phyloP scores from a whole-genome alignment of 2,797 vertebrate species.

The Aulostomus chinensis region DNA sequence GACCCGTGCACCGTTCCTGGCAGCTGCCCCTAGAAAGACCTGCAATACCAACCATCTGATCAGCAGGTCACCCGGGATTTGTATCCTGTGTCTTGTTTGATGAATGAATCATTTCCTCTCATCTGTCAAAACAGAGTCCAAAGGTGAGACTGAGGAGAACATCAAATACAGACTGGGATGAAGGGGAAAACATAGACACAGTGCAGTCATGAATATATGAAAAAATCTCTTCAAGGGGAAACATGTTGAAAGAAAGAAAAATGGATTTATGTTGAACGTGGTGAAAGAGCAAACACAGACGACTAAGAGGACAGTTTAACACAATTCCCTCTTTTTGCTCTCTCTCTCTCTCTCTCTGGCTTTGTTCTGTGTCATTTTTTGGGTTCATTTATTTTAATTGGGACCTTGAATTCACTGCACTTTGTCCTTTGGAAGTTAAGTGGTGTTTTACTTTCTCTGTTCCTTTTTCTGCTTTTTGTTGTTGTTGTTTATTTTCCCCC shows the following conservation, averaged over 20 bases:
- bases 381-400: slow-evolving; percentile 42
- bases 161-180: slow-evolving; percentile 55
- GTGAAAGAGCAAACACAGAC: slow-evolving; percentile 6
- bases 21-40: slow-evolving; percentile 33
- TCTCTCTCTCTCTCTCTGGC: slow-evolving; percentile 14
- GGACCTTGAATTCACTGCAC: slow-evolving; percentile 32
- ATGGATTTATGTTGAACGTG: slow-evolving; percentile 34
- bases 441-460: slow-evolving; percentile 36
- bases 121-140: slow-evolving; percentile 58
- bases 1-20: slow-evolving; percentile 26
- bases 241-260: slow-evolving; percentile 29
- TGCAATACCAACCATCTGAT: slow-evolving; percentile 65
- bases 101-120: slow-evolving; percentile 73
- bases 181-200: slow-evolving; percentile 32
- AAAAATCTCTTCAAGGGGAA: slow-evolving; percentile 42
- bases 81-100: slow-evolving; percentile 44
- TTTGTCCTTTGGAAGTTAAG: slow-evolving; percentile 24
- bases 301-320: slow-evolving; percentile 32
- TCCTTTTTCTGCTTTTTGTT: no score
- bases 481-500: no score
- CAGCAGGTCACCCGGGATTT: slow-evolving; percentile 59
- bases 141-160: slow-evolving; percentile 49
- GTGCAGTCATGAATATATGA: slow-evolving; percentile 52
- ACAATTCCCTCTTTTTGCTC: slow-evolving; percentile 16
- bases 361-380: slow-evolving; percentile 7